Percentiles rank a stretch among this genome's conserved stretches.
These are phyloP conservation scores for Percopsis omiscomaycus DNA, from an alignment of 2,797 vertebrate species.

Conservation along the genomic window DNA sequence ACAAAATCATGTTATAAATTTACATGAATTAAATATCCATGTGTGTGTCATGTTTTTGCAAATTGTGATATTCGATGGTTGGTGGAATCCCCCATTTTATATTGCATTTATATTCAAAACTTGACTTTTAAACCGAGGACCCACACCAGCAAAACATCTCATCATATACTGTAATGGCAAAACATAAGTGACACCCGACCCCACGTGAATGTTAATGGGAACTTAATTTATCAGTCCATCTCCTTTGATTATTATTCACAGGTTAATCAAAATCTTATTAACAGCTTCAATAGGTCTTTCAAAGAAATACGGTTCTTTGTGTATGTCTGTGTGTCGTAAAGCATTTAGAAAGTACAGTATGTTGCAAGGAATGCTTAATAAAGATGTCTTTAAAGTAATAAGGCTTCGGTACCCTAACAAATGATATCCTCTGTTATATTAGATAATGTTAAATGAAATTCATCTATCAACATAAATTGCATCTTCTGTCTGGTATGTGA, in stretches of 20 bases:
- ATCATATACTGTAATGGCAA: too few relatives aligned
- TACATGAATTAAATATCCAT: too few relatives aligned
- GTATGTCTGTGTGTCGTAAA: not conserved
- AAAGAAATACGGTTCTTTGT: not conserved
- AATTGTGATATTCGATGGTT: too few relatives aligned
- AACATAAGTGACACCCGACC: not conserved
- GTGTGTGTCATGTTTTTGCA: too few relatives aligned
- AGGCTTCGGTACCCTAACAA: constrained; percentile 51
- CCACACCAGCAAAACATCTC: not conserved
- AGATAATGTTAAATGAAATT: constrained; percentile 72
- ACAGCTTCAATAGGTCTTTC: constrained; percentile 1
- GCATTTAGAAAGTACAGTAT: not conserved
- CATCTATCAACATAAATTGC: constrained; percentile 70
- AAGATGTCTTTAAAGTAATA: constrained; percentile 57
- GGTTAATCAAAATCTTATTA: constrained; percentile 11
- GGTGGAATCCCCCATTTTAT: too few relatives aligned
- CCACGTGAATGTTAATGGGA: constrained; percentile 1
- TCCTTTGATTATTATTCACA: not conserved
- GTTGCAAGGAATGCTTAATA: constrained; percentile 7
- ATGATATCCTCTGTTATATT: constrained; percentile 64
- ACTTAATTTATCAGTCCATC: constrained; percentile 1
- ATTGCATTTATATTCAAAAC: not conserved
- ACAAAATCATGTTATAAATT: not conserved
- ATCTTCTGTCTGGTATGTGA: constrained; percentile 39
- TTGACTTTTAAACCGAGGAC: not conserved